Evolutionary conservation across 2,113 vertebrate species (phyloP).

Genomic region (Nothobranchius furzeri): DNA sequence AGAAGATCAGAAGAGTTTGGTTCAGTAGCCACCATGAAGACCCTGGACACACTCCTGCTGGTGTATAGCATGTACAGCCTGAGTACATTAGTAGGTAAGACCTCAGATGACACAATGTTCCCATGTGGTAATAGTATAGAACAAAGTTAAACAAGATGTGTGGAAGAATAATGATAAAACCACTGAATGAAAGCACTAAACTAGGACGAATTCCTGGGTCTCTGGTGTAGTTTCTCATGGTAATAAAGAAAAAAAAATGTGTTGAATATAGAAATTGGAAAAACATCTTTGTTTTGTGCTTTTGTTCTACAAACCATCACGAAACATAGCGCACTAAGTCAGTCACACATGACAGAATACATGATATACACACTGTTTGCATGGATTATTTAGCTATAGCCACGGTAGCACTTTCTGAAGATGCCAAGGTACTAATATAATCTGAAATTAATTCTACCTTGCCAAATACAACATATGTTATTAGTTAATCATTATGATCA

Average conservation of each 20-base stretch:
- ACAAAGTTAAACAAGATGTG: background rate
- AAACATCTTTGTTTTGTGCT: too few relatives aligned
- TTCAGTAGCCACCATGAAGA: conserved; percentile 60
- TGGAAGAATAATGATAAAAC: background rate
- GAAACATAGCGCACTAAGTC: too few relatives aligned
- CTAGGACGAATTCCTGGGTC: background rate
- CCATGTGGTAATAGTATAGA: background rate
- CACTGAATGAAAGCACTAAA: background rate
- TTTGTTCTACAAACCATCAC: too few relatives aligned
- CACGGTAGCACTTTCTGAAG: too few relatives aligned
- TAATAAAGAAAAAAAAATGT: background rate
- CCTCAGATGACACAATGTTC: conserved; percentile 2
- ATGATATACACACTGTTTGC: too few relatives aligned
- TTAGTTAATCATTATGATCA: too few relatives aligned
- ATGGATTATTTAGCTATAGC: too few relatives aligned
- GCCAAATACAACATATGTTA: too few relatives aligned
- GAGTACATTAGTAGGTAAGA: conserved; percentile 72
- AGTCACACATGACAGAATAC: background rate
- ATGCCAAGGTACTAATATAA: too few relatives aligned
- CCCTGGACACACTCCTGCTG: conserved; percentile 56
- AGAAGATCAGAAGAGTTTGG: background rate
- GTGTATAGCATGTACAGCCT: conserved; percentile 62
- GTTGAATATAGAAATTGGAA: background rate
- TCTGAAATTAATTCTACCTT: too few relatives aligned
- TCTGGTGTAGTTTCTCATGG: too few relatives aligned